Evolutionary conservation across 2,113 vertebrate genomes (phyloP), one percentile per base, ranked within the genome.

Genomic region (Proteles cristata): DNA sequence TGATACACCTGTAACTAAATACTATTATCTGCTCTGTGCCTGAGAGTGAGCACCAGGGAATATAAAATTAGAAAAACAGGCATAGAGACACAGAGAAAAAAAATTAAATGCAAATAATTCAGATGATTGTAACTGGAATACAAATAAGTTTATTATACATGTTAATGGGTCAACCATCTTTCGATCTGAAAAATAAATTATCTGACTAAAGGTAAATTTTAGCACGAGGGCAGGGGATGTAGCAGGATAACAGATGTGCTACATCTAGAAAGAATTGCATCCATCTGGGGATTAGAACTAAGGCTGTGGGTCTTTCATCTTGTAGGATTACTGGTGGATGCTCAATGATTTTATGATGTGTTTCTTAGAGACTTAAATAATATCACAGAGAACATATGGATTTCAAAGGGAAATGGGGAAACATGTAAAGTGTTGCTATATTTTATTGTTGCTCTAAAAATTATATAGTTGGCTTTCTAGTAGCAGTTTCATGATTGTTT

Each of bases 91-190:
- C 17, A 55, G 53, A 43, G 25, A 71, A 68, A 43, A 10, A 68
- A 45, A 74, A 82, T 88, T 28, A 84, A 96, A 96, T 96, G 69
- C 45, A 92, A 92, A 85, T 80, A 88, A 94, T 81, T 69, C 68
- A 92, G 89, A 77, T 76, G 88, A 96, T 45, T 69, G 2, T 73
- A 95, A 93, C n/a, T 76, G 80, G 96, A 96, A 96, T 93, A 95
- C 92, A 95, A 93, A 93, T 90, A 65, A 90, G 69, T 89, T 92
- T 87, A 94, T 90, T 96, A 90, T 43, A 83, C 12, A 89, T 87
- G 84, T 74, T 83, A 96, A 93, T 86, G 73, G 77, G 71, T 45
- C 33, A 90, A 58, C 68, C 55, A 91, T 91, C 94, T 96, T 96
- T 81, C 35, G 1, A 81, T 81, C 16, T 58, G 31, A 63, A 81